Base-by-base conservation (phyloP, 1,140 invertebrate species). In the Triops cancriformis region DNA sequence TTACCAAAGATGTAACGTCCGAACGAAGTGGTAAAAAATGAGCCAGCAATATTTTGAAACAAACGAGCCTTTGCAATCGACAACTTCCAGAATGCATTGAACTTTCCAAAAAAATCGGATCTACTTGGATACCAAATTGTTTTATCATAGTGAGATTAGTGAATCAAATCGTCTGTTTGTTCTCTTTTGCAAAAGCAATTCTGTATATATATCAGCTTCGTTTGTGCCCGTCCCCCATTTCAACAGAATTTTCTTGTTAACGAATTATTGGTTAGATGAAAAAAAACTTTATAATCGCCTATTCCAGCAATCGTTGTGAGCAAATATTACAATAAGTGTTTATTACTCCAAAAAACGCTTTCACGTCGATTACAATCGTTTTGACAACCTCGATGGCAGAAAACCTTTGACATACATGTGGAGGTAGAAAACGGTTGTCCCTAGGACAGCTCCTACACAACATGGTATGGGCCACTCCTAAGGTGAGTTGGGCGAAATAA, bases 381-480 rank as follows among this genome's bases (percentile, higher is more conserved):
- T 37, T 37, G 31, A 37, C 31, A 37, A 37, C 7, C 31, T 37
- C 31, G 31, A 7, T 37, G 31, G 31, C 31, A 37, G 31, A 37
- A 37, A 37, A 37, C 31, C 7, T 37, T 37, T 51, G 45, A 51
- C 45, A 51, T 11, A 12, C 45, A 4, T 0, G 45, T 51, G 12
- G 51, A 64, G 18, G 51, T 64, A 64, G 23, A 64, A 64, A 18
- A 23, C n/a, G 5, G 23, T n/a, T 64, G 51, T 23, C 6, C 91
- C 91, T 77, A 88, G 79, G 7, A 92, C 81, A n/a, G 91, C 89
- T 74, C 92, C 92, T 10, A 90, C 84, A 77, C 88, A 87, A 82
- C 91, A 92, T 6, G 92, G 91, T 81, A 93, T 89, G 0, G 93
- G 93, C 93, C 93, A 94, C 76, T 84, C 85, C 85, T 93, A 80